These are phyloP conservation scores for Vicugna pacos DNA, from an alignment of 2,113 vertebrate genomes.

Conservation along the genomic window DNA sequence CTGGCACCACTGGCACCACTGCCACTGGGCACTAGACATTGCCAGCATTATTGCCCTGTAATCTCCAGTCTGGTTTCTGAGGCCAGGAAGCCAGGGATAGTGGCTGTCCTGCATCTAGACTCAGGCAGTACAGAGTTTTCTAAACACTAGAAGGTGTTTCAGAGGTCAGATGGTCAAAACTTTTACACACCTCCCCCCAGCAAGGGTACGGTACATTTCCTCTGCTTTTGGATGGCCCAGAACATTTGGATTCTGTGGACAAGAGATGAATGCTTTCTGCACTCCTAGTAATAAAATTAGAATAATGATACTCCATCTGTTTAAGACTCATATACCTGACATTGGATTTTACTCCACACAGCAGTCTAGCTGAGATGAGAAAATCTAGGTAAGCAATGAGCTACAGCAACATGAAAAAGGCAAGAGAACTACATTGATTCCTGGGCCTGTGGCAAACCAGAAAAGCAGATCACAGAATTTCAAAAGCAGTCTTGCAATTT, in stretches of 20 bases:
- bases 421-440: background rate
- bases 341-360: background rate
- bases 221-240: background rate
- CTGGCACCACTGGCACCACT: background rate
- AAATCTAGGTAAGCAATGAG: background rate
- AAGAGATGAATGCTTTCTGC: background rate
- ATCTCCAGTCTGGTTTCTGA: background rate
- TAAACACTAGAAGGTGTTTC: background rate
- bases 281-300: constrained; percentile 28
- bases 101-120: background rate
- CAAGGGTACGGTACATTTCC: background rate
- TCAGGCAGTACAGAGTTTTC: background rate
- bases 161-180: background rate
- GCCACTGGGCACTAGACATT: background rate
- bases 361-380: background rate
- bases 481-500: background rate
- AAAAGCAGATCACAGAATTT: background rate
- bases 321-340: background rate
- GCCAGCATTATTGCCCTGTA: background rate
- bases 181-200: background rate
- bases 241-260: background rate
- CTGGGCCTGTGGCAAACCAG: background rate
- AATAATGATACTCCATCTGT: background rate
- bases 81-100: background rate
- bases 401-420: background rate